These are phyloP conservation scores for Bugulina stolonifera DNA, from an alignment of 2,888 invertebrate genomes.

Conservation along the genomic window DNA sequence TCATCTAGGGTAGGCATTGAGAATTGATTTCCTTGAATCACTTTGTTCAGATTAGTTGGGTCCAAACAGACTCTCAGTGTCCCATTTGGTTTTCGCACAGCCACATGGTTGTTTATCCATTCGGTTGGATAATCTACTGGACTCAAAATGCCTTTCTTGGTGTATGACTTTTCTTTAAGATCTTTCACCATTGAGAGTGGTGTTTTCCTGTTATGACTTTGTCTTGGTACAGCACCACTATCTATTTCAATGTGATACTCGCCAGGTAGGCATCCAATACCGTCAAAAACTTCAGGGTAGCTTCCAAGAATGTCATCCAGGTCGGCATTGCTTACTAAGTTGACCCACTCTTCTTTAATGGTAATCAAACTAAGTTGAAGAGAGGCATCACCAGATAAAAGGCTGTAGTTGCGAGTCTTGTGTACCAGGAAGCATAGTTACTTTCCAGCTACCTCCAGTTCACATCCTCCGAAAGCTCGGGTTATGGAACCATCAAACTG, in stretches of 20 bases:
- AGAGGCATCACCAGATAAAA: not conserved
- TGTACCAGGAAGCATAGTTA: conserved; percentile 5
- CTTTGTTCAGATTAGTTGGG: no score
- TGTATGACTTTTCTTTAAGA: conserved; percentile 6
- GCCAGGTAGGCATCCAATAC: not conserved
- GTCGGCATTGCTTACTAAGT: not conserved
- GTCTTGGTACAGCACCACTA: not conserved
- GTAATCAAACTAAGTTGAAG: not conserved
- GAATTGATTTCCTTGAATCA: not conserved
- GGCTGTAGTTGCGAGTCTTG: conserved; percentile 9
- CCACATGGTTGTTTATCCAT: not conserved
- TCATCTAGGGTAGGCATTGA: conserved; percentile 12
- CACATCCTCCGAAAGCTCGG: not conserved
- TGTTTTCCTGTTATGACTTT: conserved; percentile 19
- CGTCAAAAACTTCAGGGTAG: not conserved
- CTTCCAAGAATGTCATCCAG: conserved; percentile 5
- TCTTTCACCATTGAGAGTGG: conserved; percentile 11
- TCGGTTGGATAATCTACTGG: conserved; percentile 5
- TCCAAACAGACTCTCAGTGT: conserved; percentile 9
- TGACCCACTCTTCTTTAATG: conserved; percentile 17
- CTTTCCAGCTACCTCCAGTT: not conserved
- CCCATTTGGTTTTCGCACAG: conserved; percentile 5
- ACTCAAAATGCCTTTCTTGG: no score
- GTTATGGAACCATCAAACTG: not conserved
- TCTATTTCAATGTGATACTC: not conserved